Conservation (phyloP, 2,113 vertebrate species). For the Sprattus sprattus region DNA sequence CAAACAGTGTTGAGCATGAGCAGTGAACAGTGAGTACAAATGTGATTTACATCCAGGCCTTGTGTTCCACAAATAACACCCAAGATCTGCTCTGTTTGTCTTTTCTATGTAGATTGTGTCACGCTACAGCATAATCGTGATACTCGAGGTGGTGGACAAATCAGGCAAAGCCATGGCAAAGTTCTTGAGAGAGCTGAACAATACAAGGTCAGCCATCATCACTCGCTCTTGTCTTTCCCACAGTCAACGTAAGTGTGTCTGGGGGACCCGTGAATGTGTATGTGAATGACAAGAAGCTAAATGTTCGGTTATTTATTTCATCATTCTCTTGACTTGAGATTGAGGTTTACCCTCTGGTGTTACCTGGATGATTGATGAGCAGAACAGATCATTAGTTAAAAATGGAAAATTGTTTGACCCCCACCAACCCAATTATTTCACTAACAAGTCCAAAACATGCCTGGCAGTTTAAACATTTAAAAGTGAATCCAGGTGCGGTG, state of each 20-base stretch:
- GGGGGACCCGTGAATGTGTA: not conserved
- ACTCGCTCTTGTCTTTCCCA: not conserved
- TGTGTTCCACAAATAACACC: not conserved
- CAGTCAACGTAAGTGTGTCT: not conserved
- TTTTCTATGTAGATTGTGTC: slow-evolving; percentile 59
- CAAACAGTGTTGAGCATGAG: too few relatives aligned
- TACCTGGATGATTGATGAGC: too few relatives aligned
- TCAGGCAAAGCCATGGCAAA: slow-evolving; percentile 52
- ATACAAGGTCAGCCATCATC: slow-evolving; percentile 19
- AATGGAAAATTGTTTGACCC: too few relatives aligned
- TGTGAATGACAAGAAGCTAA: not conserved
- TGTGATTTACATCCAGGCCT: too few relatives aligned
- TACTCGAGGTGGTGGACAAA: slow-evolving; percentile 67
- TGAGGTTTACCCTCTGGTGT: too few relatives aligned
- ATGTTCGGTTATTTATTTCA: too few relatives aligned
- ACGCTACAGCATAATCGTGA: slow-evolving; percentile 65
- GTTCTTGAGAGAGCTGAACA: slow-evolving; percentile 64
- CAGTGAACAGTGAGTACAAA: too few relatives aligned
- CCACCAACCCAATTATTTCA: too few relatives aligned
- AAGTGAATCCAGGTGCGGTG: too few relatives aligned
- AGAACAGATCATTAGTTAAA: too few relatives aligned
- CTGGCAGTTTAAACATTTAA: too few relatives aligned
- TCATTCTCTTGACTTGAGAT: not conserved
- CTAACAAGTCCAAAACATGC: too few relatives aligned
- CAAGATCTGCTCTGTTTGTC: not conserved